These are phyloP conservation scores for Elachura formosa DNA, from an alignment of 2,113 vertebrate species.

Conservation along the genomic window DNA sequence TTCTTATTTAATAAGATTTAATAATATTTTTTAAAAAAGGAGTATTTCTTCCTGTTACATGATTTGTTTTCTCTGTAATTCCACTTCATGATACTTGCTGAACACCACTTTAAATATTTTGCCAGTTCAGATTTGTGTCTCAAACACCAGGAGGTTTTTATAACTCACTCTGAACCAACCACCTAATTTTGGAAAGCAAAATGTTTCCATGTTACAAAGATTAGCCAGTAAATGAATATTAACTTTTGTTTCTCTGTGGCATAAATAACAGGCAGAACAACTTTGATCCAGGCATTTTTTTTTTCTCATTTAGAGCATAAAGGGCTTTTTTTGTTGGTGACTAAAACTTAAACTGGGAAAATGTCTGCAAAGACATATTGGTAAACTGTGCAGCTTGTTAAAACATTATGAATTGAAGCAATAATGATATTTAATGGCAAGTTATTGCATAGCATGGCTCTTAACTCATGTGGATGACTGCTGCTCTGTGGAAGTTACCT, in stretches of 20 bases:
- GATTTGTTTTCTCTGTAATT: conserved; percentile 9
- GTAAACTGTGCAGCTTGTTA: not conserved
- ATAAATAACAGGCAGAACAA: conserved; percentile 18
- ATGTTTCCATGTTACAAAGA: conserved; percentile 31
- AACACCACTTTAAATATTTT: conserved; percentile 28
- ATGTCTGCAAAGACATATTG: not conserved
- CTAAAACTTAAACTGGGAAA: not conserved
- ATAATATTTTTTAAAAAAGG: not conserved
- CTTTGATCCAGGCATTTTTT: not conserved
- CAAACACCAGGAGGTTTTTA: conserved; percentile 18
- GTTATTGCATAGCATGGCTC: not conserved
- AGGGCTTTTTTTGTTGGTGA: not conserved
- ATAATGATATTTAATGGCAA: not conserved
- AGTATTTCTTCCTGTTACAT: not conserved
- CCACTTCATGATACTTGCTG: conserved; percentile 17
- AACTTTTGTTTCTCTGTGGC: conserved; percentile 19
- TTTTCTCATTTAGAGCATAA: not conserved
- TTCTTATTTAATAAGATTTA: not conserved
- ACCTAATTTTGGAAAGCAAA: conserved; percentile 48
- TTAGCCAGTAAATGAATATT: conserved; percentile 35
- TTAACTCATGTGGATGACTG: not conserved
- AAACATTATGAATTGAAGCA: not conserved
- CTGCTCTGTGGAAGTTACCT: not conserved
- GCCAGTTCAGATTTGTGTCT: conserved; percentile 10
- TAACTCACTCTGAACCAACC: not conserved